A percentile compares a stretch with the other conserved stretches of the same genome.
phyloP scores from a whole-genome alignment of 2,888 invertebrate species.

The Apodemia mormo region DNA sequence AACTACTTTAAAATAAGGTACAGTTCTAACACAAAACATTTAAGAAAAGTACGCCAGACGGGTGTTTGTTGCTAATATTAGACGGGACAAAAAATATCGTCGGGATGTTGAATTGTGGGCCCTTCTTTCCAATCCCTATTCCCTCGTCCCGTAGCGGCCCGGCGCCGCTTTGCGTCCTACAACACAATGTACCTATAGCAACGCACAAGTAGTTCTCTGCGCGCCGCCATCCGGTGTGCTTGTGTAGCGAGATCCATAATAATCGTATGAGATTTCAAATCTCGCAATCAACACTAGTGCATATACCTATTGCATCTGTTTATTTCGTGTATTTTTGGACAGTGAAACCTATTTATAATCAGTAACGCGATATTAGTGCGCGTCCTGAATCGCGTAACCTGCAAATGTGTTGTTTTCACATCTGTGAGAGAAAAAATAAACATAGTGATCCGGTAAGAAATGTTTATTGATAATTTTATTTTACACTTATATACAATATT shows the following conservation, averaged over 20 bases:
- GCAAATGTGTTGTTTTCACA: slow-evolving; percentile 63
- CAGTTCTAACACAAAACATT: slow-evolving; percentile 37
- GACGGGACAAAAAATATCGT: slow-evolving; percentile 68
- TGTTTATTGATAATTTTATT: slow-evolving; percentile 27
- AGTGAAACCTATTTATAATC: slow-evolving; percentile 52
- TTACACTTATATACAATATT: slow-evolving; percentile 12
- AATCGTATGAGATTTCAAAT: slow-evolving; percentile 48
- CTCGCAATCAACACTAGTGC: slow-evolving; percentile 55
- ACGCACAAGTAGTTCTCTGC: slow-evolving; percentile 55
- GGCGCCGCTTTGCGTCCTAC: slow-evolving; percentile 45
- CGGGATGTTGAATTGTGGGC: slow-evolving; percentile 52
- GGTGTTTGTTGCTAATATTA: slow-evolving; percentile 69
- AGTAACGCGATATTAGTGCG: slow-evolving; percentile 53
- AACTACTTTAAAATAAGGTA: slow-evolving; percentile 30
- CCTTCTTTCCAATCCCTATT: slow-evolving; percentile 70
- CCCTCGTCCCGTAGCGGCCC: slow-evolving; percentile 52
- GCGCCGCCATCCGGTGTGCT: slow-evolving; percentile 56
- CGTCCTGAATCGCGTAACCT: slow-evolving; percentile 48
- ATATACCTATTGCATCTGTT: slow-evolving; percentile 49
- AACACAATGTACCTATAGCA: slow-evolving; percentile 41
- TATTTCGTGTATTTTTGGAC: slow-evolving; percentile 50
- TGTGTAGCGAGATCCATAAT: slow-evolving; percentile 45
- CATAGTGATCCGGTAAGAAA: slow-evolving; percentile 73
- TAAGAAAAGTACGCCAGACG: slow-evolving; percentile 58
- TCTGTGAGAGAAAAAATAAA: slow-evolving; percentile 68